Conservation (phyloP, 2,113 vertebrate genomes). For the Nansenia antarctica region DNA sequence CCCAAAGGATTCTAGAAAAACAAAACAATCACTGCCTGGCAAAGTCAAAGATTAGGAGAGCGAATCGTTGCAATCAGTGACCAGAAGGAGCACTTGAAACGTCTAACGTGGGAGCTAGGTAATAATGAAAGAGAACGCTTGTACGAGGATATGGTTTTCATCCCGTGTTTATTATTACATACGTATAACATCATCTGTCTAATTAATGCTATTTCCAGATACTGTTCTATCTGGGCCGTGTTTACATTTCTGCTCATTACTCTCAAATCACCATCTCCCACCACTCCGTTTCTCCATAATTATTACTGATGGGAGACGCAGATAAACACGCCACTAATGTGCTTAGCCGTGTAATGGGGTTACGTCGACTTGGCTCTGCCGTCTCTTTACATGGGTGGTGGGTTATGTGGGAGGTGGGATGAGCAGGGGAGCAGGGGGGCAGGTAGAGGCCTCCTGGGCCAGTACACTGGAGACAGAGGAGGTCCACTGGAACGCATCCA, state of each 20-base stretch:
- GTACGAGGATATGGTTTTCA: too few species aligned
- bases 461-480: background rate
- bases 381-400: background rate
- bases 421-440: background rate
- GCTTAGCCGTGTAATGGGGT: slow-evolving; percentile 3
- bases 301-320: slow-evolving; percentile 3
- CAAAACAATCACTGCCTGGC: too few species aligned
- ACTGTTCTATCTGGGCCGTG: background rate
- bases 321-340: background rate
- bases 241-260: slow-evolving; percentile 13
- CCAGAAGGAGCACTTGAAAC: too few species aligned
- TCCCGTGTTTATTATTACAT: too few species aligned
- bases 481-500: background rate
- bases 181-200: background rate
- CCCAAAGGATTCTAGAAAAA: too few species aligned
- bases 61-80: too few species aligned
- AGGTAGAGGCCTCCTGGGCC: background rate
- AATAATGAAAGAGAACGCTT: too few species aligned
- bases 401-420: background rate
- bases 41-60: too few species aligned
- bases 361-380: background rate
- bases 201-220: background rate
- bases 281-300: background rate
- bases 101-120: too few species aligned
- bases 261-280: slow-evolving; percentile 3